phyloP scores from a whole-genome alignment of 2,113 vertebrate genomes.

The Hippocampus guttulatus region DNA sequence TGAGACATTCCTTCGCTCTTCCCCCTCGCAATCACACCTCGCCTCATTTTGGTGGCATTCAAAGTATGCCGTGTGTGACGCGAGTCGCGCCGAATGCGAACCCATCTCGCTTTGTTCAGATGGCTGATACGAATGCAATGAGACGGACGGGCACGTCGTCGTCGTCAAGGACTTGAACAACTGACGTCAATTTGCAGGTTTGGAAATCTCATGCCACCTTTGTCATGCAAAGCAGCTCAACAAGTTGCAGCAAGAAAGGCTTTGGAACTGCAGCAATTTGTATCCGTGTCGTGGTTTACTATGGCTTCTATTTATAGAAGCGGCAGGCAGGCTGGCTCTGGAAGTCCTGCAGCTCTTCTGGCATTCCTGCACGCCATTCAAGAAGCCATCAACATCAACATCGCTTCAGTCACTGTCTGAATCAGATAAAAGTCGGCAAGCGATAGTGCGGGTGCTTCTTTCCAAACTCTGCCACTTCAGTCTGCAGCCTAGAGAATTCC shows the following conservation, averaged over 20 bases:
- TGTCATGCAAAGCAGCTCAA: background rate
- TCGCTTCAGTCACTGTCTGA: background rate
- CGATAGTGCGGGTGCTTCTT: background rate
- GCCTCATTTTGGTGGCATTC: too few species aligned
- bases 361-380: constrained; percentile 28
- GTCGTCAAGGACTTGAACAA: background rate
- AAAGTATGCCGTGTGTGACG: too few species aligned
- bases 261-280: constrained; percentile 7
- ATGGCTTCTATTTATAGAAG: constrained; percentile 36
- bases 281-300: constrained; percentile 6
- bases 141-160: too few species aligned
- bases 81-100: too few species aligned
- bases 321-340: background rate
- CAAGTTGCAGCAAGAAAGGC: background rate
- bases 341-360: constrained; percentile 10
- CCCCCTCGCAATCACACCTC: too few species aligned
- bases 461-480: background rate
- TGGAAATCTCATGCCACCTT: background rate
- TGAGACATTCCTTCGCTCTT: too few species aligned
- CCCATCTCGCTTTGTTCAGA: too few species aligned
- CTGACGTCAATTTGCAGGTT: background rate
- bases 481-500: too few species aligned
- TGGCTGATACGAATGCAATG: too few species aligned
- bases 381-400: constrained; percentile 13
- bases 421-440: constrained; percentile 11